Evolutionary conservation across 2,888 invertebrate species (phyloP).

Genomic region (Crepidodera aurea): DNA sequence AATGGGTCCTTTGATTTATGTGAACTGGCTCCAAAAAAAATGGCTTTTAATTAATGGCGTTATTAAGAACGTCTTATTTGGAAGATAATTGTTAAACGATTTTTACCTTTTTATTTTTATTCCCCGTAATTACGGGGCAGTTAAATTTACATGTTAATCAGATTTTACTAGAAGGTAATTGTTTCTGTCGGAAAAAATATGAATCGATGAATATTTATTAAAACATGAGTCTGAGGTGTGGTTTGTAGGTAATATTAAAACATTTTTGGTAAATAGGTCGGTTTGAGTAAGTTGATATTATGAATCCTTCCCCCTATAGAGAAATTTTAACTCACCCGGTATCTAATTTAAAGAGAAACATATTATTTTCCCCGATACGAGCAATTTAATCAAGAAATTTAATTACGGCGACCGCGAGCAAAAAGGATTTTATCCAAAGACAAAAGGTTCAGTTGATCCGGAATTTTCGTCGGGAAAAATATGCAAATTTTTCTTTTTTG

Average conservation of each 20-base stretch:
- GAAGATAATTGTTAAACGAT: conserved; percentile 9
- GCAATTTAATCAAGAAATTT: background rate
- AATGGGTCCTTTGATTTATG: background rate
- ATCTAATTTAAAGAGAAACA: too few relatives aligned
- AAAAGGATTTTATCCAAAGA: background rate
- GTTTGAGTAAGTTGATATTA: too few relatives aligned
- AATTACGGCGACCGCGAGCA: background rate
- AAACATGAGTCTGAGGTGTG: too few relatives aligned
- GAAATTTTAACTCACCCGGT: too few relatives aligned
- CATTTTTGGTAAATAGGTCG: too few relatives aligned
- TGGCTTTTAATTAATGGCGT: background rate
- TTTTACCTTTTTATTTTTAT: conserved; percentile 1
- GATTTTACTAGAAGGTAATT: background rate
- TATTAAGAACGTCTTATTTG: background rate
- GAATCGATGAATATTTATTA: background rate
- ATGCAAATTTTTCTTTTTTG: conserved; percentile 55
- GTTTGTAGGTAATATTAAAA: too few relatives aligned
- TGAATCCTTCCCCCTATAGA: too few relatives aligned
- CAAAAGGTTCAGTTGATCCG: conserved; percentile 2
- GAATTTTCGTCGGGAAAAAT: conserved; percentile 31
- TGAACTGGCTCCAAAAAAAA: background rate
- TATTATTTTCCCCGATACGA: background rate
- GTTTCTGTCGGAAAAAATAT: background rate
- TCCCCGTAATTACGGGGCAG: background rate
- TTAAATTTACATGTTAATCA: conserved; percentile 13